Base-by-base conservation (phyloP, 2,888 invertebrate genomes). In the Cactoblastis cactorum region DNA sequence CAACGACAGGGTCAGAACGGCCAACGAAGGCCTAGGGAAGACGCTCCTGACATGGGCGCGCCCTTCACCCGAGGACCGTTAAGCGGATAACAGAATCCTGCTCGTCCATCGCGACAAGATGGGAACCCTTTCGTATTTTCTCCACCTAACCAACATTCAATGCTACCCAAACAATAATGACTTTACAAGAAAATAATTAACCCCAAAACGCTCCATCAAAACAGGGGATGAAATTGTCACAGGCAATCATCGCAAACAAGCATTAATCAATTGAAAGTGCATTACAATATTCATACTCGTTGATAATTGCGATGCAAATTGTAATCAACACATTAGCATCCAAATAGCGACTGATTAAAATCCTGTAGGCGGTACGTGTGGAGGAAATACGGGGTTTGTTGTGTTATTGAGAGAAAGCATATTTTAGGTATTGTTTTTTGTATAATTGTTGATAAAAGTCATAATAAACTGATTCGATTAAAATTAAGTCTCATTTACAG, bases 271-370 rank as follows among this genome's bases (percentile, higher is more conserved):
- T 49, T 49, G 80, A 75, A 72, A 70, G 71, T 54, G 55, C 63
- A 84, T 80, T 74, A 80, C 70, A 84, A 86, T 85, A 86, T 86
- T 85, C 85, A 85, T 84, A 65, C 60, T 66, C 62, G 62, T 63
- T 60, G 59, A 70, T 80, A 76, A 83, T 81, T 79, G 77, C 74
- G 65, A 86, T 85, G 85, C 82, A 84, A 86, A 86, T 77, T 81
- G 75, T 86, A 84, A 87, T 87, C 80, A 86, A 86, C 77, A 70
- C 70, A 86, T 88, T 89, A 87, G 72, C 86, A 89, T 88, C 78
- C 82, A 83, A 88, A 88, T 86, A 77, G 14, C n/a, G 17, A 5
- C 9, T 28, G 17, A 28, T 43, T 15, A 43, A 32, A 43, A 14
- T 43, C 4, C 14, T 14, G 37, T 37, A 12, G 15, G 8, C 12